Evolutionary conservation across 2,113 vertebrate genomes (phyloP), one percentile per base, ranked within the genome.

Genomic region (Plectropomus leopardus): DNA sequence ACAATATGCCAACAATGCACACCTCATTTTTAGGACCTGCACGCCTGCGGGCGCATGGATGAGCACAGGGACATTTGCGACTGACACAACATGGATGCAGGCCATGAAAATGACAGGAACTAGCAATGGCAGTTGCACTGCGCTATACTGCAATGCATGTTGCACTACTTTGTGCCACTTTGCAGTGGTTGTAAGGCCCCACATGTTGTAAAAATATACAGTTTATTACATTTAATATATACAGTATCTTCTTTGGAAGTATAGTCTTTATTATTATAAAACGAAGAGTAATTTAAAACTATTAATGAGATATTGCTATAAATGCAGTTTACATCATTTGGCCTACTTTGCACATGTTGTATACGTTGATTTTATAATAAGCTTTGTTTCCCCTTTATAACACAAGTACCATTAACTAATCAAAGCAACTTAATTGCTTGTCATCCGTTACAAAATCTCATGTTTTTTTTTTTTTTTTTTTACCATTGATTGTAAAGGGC

Each of bases 391-490:
- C 11, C 32, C 40, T 28, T 74, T 8, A 26, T 51, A 42, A 65
- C 36, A 23, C 7, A 16, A n/a, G 5, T 17, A 55, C 21, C 19
- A 57, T 63, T 64, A 47, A 57, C 19, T 75, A 66, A 53, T 72
- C n/a, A 58, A 57, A 76, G 67, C 57, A 66, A 51, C 28, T 4
- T 14, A 86, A 82, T 84, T 72, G 55, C 75, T 8, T 50, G 5
- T 74, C 64, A 55, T 32, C 21, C 63, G 21, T 78, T 84, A 69
- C 28, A 60, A 80, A 78, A 82, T 58, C 2, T 44, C 0, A 5
- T 64, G 66, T n/a, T 13, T 30, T 36, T 50, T 67, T 7, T 64
- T 71, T n/a, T 13, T 30, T 36, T 50, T 67, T 30, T 48, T 50
- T 19, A 51, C 4, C 14, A 47, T 24, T 50, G 16, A 36, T 81